Evolutionary conservation across 2,113 vertebrate species (phyloP), one percentile per base, ranked within the genome.

Genomic region (Odontesthes bonariensis): DNA sequence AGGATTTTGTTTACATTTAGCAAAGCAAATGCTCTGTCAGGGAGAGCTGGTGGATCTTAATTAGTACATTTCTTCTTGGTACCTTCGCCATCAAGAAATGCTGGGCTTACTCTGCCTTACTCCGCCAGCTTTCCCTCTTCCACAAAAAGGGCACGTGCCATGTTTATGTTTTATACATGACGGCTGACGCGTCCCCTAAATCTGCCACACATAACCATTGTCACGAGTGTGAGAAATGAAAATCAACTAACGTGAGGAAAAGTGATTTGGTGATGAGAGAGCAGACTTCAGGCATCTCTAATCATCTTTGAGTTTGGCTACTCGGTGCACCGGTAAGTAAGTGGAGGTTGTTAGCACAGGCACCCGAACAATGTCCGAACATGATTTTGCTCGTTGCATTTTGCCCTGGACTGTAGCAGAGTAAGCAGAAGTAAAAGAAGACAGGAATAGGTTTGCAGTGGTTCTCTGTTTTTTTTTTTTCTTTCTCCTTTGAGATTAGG

Each of bases 401-500:
- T 74, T 35, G 32, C 11, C 52, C 32, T 7, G 40, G 69, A 38
- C 73, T 14, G 4, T 69, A 44, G 70, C 54, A 32, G 54, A 73
- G 75, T 74, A 73, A 79, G 80, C 56, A 69, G 31, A 67, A 69
- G 57, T 79, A 81, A 38, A 27, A 27, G 53, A 51, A 60, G 86
- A 80, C 82, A 76, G 52, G 70, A 88, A 83, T 86, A 83, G 79
- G 46, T 58, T 70, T 66, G 85, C 77, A 49, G 79, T 52, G 62
- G 8, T 47, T 75, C 63, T 73, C 54, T 64, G 71, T 72, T 91
- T 73, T 69, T 61, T 80, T 85, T 58, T 65, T 81, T 56, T 76
- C 27, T 27, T 27, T 27, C 27, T 87, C 90, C 88, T 70, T 56
- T 77, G 88, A 87, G 88, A 89, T 87, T 81, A 33, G 66, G 61